Base-by-base conservation (phyloP, 1,140 invertebrate species). In the Meloidogyne hapla region DNA sequence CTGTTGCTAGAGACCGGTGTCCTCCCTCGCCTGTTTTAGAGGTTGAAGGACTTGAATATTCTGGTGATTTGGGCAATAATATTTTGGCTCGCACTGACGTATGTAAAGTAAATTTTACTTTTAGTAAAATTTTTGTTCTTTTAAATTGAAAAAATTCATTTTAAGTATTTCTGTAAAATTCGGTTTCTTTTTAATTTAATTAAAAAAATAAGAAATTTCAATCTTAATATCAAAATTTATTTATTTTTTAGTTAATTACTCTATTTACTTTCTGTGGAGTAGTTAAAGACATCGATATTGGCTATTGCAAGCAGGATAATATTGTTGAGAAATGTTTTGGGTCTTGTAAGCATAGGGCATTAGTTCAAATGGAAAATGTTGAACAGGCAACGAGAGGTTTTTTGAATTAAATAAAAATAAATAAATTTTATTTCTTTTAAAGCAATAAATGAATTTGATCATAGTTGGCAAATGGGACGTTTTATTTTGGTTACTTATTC, bases 101-200 rank as follows among this genome's bases (percentile, higher is more conserved):
- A 56, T 56, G 48, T 56, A n/a, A 56, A 56, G 48, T 56, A 56
- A 56, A 56, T 56, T 56, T 56, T 56, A 56, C 48, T n/a, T 56
- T 56, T 33, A 5, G 48, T 56, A 56, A n/a, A 56, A 56, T 56
- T 56, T 15, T 18, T 48, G n/a, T 48, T 15, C 5, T 18, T 48
- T 5, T 15, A 18, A 48, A 48, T 6, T 4, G 33, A 33, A 33
- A 6, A 6, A 33, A 33, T 33, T 33, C n/a, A n/a, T n/a, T 33
- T 33, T 33, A 33, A 33, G 33, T 33, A 33, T n/a, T n/a, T n/a
- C n/a, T n/a, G n/a, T n/a, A n/a, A n/a, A n/a, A n/a, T n/a, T n/a
- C n/a, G n/a, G n/a, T 33, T 33, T 33, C 33, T 33, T 33, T 4
- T 33, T 33, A 33, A 33, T 33, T 33, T 33, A n/a, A n/a, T n/a